Conservation (phyloP, 2,797 vertebrate genomes). For the Hafferia zeledoni region DNA sequence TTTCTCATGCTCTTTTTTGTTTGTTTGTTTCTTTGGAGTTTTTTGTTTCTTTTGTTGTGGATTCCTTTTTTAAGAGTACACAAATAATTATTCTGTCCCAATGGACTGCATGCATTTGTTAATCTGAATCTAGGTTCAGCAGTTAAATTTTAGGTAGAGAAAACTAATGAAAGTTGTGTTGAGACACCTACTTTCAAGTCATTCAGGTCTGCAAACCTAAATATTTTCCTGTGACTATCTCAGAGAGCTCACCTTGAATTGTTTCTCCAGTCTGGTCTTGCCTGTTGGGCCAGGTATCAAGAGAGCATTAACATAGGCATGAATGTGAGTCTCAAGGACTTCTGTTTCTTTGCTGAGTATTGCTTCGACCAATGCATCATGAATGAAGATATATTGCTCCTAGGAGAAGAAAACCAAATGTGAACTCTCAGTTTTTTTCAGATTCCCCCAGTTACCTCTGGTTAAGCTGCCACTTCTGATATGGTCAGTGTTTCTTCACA, state of each 20-base stretch:
- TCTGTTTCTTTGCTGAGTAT: slow-evolving; percentile 91
- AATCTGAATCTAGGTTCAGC: neutral
- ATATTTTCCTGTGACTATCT: neutral
- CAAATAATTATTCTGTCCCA: neutral
- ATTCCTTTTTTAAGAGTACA: neutral
- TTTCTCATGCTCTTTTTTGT: neutral
- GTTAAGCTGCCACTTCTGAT: neutral
- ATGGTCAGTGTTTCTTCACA: neutral
- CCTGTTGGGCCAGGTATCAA: slow-evolving; percentile 87
- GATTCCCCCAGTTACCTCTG: neutral
- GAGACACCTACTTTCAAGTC: neutral
- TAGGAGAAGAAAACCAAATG: slow-evolving; percentile 59
- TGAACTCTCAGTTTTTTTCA: neutral
- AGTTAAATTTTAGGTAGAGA: neutral
- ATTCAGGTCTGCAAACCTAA: neutral
- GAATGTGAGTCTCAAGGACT: slow-evolving; percentile 84
- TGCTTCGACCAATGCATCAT: slow-evolving; percentile 91
- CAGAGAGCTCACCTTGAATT: slow-evolving; percentile 87
- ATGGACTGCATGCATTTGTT: neutral
- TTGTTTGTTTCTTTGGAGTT: neutral
- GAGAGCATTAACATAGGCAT: slow-evolving; percentile 90
- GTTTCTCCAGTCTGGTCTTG: slow-evolving; percentile 87
- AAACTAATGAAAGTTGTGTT: neutral
- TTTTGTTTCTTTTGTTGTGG: neutral
- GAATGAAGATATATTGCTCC: slow-evolving; percentile 97